Evolutionary conservation across 2,797 vertebrate species (phyloP).

Genomic region (Diplodus sargus): DNA sequence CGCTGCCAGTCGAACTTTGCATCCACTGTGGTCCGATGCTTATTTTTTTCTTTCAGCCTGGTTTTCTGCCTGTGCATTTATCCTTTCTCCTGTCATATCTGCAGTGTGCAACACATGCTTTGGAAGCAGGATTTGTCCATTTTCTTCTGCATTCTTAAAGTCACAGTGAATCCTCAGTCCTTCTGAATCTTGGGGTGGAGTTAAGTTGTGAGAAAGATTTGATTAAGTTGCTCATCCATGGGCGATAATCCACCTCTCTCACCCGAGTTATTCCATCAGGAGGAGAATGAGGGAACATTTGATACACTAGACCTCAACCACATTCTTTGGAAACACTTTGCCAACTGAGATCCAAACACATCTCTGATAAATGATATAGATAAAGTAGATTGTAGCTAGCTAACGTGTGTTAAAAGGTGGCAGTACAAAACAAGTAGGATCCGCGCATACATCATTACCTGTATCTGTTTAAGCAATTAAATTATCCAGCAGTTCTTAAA

Average conservation of each 20-base stretch:
- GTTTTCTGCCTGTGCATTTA: constrained; percentile 24
- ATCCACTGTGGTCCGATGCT: constrained; percentile 23
- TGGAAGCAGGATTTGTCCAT: not conserved
- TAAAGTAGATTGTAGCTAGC: not conserved
- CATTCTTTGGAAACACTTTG: not conserved
- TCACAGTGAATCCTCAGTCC: constrained; percentile 20
- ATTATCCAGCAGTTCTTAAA: too few relatives aligned
- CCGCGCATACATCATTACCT: too few relatives aligned
- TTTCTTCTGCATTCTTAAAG: constrained; percentile 25
- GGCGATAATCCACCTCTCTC: not conserved
- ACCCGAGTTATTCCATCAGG: not conserved
- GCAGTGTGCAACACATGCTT: constrained; percentile 9
- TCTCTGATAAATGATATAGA: not conserved
- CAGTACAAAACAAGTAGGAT: too few relatives aligned
- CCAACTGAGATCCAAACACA: not conserved
- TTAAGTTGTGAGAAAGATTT: not conserved
- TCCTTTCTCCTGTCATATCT: constrained; percentile 27
- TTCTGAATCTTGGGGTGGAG: not conserved
- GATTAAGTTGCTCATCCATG: not conserved
- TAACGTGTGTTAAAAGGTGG: too few relatives aligned
- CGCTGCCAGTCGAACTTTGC: constrained; percentile 49
- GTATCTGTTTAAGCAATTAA: too few relatives aligned
- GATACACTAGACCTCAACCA: too few relatives aligned
- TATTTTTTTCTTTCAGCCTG: constrained; percentile 6
- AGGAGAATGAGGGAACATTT: not conserved